Evolutionary conservation across 2,888 invertebrate genomes (phyloP), one percentile per base, ranked within the genome.

Genomic region (Tachina fera): DNA sequence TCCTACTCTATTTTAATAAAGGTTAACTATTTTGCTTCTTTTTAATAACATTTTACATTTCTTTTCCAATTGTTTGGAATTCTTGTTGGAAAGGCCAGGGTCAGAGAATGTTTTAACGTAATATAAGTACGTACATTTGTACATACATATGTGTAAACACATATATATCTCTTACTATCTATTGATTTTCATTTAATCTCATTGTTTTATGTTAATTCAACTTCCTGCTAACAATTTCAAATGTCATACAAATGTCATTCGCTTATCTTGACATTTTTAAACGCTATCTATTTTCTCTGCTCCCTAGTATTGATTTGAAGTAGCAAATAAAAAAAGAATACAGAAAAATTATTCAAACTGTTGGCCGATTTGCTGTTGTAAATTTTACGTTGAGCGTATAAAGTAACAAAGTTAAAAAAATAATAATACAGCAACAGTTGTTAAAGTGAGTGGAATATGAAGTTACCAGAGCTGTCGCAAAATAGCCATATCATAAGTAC

Each of bases 151-250:
- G 51, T 51, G 13, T 47, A 13, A 1, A 47, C 13, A 13, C 1
- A 8, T 56, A 1, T 43, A 31, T 72, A 14, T 70, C 43, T 22
- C 19, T 45, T 4, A 31, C 14, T 3, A 56, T 65, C 80, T 43
- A 67, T 80, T 47, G 56, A 58, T 65, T 72, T 65, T 53, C 11
- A 70, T 63, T 76, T 76, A 76, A 77, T 85, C 71, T 51, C 58
- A 51, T 61, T 77, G 56, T 70, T 80, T 60, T 45, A 83, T 80
- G 63, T 84, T 83, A 61, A 83, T 81, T 68, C 81, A 82, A 78
- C 61, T 70, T 63, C 83, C 74, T 58, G 61, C 16, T 68, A 41
- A n/a, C 14, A 80, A 53, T 71, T 53, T 80, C 16, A 77, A 83
- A 77, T 71, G 68, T 10, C 60, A 53, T 47, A 61, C 41, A 22